Evolutionary conservation across 2,113 vertebrate species (phyloP).

Genomic region (Cochlearius cochlearius): DNA sequence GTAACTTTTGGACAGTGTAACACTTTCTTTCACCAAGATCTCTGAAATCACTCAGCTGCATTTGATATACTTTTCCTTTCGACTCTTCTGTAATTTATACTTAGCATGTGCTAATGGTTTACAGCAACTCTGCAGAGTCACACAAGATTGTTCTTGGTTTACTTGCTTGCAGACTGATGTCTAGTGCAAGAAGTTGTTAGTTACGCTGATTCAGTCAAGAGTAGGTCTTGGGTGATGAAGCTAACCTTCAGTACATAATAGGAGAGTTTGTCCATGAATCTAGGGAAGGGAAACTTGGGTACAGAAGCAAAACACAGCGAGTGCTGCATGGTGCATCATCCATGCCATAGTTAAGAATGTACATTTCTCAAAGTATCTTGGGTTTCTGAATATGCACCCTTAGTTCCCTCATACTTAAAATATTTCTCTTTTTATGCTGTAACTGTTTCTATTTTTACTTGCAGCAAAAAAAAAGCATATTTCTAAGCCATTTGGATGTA

Average conservation of each 20-base stretch:
- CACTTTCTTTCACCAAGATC: neutral
- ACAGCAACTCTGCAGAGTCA: neutral
- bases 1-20: neutral
- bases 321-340: neutral
- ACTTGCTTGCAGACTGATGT: neutral
- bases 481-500: neutral
- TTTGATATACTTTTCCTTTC: neutral
- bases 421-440: neutral
- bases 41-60: neutral
- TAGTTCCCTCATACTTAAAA: neutral
- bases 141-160: neutral
- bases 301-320: neutral
- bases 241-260: neutral
- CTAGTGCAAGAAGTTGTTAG: neutral
- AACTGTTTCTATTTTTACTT: neutral
- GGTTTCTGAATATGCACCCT: neutral
- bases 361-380: neutral
- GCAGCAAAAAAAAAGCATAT: neutral
- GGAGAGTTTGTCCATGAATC: neutral
- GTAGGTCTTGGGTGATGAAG: neutral
- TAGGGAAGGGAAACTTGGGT: neutral
- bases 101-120: accelerated
- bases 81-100: neutral
- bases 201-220: neutral
- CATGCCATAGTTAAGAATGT: neutral